Percentiles rank a stretch among this genome's conserved stretches.
Conservation (phyloP, 2,888 invertebrate species). For the Harpalus rufipes region DNA sequence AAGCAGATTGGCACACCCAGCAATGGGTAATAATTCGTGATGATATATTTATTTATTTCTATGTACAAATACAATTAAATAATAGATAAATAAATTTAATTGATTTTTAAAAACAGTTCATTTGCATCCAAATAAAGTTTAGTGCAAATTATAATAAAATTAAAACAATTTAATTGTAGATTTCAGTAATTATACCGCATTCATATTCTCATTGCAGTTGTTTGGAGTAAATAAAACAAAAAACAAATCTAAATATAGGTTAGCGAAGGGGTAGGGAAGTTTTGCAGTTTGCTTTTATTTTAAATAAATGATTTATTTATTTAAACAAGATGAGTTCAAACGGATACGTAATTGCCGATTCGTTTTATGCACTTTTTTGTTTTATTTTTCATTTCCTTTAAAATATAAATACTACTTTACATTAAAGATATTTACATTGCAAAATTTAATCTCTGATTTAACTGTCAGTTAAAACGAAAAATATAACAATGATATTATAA, state of each 20-base stretch:
- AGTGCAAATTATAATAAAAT: neutral
- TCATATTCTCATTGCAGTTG: conserved; percentile 9
- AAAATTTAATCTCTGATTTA: too few relatives aligned
- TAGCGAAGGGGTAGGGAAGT: neutral
- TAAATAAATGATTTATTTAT: neutral
- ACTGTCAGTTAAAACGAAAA: too few relatives aligned
- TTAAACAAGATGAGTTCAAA: neutral
- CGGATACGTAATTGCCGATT: too few relatives aligned
- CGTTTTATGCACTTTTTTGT: too few relatives aligned
- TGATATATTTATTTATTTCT: neutral
- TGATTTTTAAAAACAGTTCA: neutral
- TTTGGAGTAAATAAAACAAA: conserved; percentile 19
- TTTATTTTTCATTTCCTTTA: too few relatives aligned
- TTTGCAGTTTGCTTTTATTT: neutral
- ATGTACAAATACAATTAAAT: conserved; percentile 4
- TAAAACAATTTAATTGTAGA: conserved; percentile 6
- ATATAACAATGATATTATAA: too few relatives aligned
- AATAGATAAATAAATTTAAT: neutral
- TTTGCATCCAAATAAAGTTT: neutral
- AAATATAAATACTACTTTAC: too few relatives aligned
- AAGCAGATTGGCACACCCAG: too few relatives aligned
- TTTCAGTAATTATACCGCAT: neutral
- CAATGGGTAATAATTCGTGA: too few relatives aligned
- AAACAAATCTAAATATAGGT: neutral
- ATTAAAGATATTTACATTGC: too few relatives aligned